These are phyloP conservation scores for Alosa sapidissima DNA, from an alignment of 2,797 vertebrate species.

Conservation along the genomic window DNA sequence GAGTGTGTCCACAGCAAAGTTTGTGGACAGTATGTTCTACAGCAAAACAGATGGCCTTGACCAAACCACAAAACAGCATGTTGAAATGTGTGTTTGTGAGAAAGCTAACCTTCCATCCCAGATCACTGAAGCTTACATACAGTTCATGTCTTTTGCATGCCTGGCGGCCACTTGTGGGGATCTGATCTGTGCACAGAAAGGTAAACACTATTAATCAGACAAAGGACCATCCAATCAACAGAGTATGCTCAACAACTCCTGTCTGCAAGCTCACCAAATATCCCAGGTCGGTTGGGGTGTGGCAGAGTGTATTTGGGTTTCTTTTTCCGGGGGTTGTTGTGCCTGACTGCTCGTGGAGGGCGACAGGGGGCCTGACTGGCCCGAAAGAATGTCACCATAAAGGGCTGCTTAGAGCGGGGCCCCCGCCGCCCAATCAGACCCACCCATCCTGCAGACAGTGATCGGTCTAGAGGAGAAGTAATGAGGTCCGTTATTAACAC, in stretches of 20 bases:
- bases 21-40: neutral
- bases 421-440: conserved; percentile 87
- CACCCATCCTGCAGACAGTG: conserved; percentile 83
- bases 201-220: neutral
- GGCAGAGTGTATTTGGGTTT: conserved; percentile 82
- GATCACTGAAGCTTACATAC: conserved; percentile 96
- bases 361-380: conserved; percentile 78
- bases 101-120: conserved; percentile 91
- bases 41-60: neutral
- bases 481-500: neutral
- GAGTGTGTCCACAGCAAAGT: neutral
- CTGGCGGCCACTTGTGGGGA: conserved; percentile 72
- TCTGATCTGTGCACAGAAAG: conserved; percentile 69
- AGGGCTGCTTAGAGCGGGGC: conserved; percentile 90
- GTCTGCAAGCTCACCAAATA: conserved; percentile 77
- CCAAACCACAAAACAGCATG: neutral
- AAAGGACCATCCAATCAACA: neutral
- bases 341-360: conserved; percentile 74
- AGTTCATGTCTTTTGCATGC: conserved; percentile 89
- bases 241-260: neutral
- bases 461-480: conserved; percentile 74
- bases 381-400: conserved; percentile 96
- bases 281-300: conserved; percentile 76
- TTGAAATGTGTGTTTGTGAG: neutral
- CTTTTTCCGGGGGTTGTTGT: conserved; percentile 71